Base-by-base conservation (phyloP, 2,113 vertebrate species). In the Aplodontia rufa region DNA sequence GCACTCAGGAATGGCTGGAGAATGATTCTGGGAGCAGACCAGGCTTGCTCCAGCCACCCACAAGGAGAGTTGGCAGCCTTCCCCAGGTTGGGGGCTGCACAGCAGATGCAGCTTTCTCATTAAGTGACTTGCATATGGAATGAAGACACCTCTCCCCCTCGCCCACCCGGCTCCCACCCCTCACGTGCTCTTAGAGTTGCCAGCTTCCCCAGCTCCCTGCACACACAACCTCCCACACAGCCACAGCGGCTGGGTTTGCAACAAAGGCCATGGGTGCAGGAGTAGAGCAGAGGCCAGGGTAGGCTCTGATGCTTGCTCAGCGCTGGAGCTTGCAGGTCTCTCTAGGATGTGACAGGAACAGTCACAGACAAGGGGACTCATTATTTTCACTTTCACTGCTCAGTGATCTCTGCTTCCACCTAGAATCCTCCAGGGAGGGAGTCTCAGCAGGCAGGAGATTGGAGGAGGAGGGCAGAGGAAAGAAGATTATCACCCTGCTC, bases 41-140 rank as follows among this genome's bases (percentile, higher is more conserved):
- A 69, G 64, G 49, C 66, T 83, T 80, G 55, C 90, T 45, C 37
- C 87, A 69, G 55, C 90, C 87, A 32, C 96, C 95, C 93, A 51
- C 96, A 7, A 26, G 89, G 14, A 92, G 69, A 78, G 84, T 86
- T 95, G 97, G 97, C 96, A 95, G 96, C 32, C 0, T 22, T 90
- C 55, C 79, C 62, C 68, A 1, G 93, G 68, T 78, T 69, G 95
- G 95, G 93, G 87, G 92, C 96, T 76, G 79, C 30, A 3, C 47
- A 87, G 88, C 97, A 97, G 95, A 97, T 96, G 95, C 84, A 95
- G 75, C 45, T 75, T 82, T 91, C 96, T 98, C 97, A 97, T 97
- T 97, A 97, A 97, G 92, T 93, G 96, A 85, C 88, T 94, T 91
- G 94, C 97, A 97, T 92, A 97, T 89, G 96, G 96, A 96, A 84